Conservation (phyloP, 2,888 invertebrate species). For the Nemotelus nigrinus region DNA sequence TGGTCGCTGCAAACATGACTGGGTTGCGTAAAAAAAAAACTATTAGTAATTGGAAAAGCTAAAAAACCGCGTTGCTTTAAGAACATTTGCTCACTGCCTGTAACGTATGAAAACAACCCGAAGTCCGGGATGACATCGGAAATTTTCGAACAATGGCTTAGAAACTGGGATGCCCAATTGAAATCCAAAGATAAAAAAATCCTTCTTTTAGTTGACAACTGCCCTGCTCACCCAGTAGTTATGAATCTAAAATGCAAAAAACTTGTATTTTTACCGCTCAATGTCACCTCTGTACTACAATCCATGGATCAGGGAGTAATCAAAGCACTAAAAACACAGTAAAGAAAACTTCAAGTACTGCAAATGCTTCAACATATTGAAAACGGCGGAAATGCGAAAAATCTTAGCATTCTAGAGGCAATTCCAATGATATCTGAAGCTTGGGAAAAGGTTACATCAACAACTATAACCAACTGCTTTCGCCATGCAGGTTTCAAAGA, state of each 20-base stretch:
- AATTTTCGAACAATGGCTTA: conserved; percentile 19
- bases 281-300: background rate
- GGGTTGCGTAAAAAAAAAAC: conserved; percentile 58
- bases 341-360: conserved; percentile 1
- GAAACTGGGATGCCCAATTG: conserved; percentile 3
- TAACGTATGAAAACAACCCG: conserved; percentile 56
- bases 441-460: background rate
- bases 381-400: conserved; percentile 2
- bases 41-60: conserved; percentile 57
- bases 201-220: conserved; percentile 12
- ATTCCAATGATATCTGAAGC: conserved; percentile 20
- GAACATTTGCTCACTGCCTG: conserved; percentile 49
- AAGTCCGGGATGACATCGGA: conserved; percentile 60
- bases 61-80: conserved; percentile 58
- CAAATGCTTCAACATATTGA: conserved; percentile 22
- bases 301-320: background rate
- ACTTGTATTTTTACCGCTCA: conserved; percentile 19
- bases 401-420: background rate
- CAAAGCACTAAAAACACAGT: background rate
- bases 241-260: conserved; percentile 10
- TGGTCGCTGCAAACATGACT: conserved; percentile 57
- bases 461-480: background rate
- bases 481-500: conserved; percentile 25
- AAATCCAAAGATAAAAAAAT: background rate
- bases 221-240: background rate